These are phyloP conservation scores for Coregonus ussuriensis DNA, from an alignment of 2,797 vertebrate species.

Conservation along the genomic window DNA sequence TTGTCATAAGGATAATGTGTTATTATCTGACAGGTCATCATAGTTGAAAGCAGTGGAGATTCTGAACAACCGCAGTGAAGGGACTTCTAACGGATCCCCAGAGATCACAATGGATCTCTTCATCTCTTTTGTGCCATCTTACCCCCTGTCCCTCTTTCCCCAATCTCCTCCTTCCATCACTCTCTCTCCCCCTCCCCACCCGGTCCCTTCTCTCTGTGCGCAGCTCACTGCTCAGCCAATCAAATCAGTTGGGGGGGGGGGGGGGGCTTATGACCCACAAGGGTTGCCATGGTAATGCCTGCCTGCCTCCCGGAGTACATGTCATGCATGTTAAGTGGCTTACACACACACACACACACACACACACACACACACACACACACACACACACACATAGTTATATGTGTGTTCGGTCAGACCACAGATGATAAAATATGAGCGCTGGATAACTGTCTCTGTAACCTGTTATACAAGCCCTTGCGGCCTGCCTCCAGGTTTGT, in stretches of 20 bases:
- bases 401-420: slow-evolving; percentile 29
- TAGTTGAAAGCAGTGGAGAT: neutral
- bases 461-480: slow-evolving; percentile 17
- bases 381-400: slow-evolving; percentile 14
- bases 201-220: neutral
- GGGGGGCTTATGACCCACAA: slow-evolving; percentile 89
- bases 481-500: neutral
- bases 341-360: slow-evolving; percentile 56
- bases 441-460: slow-evolving; percentile 20
- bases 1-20: too few relatives aligned
- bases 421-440: slow-evolving; percentile 32
- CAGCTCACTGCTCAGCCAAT: slow-evolving; percentile 82
- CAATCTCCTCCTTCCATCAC: neutral
- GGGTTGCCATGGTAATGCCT: slow-evolving; percentile 77
- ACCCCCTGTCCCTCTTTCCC: neutral
- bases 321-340: slow-evolving; percentile 98
- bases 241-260: slow-evolving; percentile 77
- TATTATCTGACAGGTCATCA: too few relatives aligned
- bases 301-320: slow-evolving; percentile 90
- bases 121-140: neutral
- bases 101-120: neutral
- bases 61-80: neutral
- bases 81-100: neutral
- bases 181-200: neutral
- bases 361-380: slow-evolving; percentile 7